These are phyloP conservation scores for Fopius arisanus DNA, from an alignment of 1,140 invertebrate species.

Conservation along the genomic window DNA sequence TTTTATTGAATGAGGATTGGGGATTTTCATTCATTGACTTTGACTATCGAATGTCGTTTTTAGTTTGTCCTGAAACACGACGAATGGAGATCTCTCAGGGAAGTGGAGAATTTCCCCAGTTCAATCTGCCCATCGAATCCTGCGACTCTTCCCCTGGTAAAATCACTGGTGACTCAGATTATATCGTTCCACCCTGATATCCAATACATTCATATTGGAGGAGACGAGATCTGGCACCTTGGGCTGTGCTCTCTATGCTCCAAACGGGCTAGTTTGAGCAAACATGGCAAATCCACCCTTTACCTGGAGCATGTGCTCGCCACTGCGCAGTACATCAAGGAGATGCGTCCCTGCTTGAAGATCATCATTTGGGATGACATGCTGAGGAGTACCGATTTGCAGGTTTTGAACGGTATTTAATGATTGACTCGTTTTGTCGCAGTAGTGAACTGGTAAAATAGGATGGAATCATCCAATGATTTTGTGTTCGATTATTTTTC, in stretches of 20 bases:
- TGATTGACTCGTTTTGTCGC: slow-evolving; percentile 26
- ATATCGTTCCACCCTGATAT: slow-evolving; percentile 70
- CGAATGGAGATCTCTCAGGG: slow-evolving; percentile 79
- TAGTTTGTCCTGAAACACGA: slow-evolving; percentile 84
- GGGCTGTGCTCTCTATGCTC: slow-evolving; percentile 81
- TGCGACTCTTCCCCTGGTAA: slow-evolving; percentile 69
- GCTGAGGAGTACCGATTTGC: slow-evolving; percentile 77
- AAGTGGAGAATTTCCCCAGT: slow-evolving; percentile 79
- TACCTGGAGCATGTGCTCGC: slow-evolving; percentile 77
- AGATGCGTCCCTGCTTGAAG: slow-evolving; percentile 71
- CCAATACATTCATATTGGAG: slow-evolving; percentile 81
- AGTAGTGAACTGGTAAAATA: neutral
- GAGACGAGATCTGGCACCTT: slow-evolving; percentile 85
- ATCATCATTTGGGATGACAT: slow-evolving; percentile 97
- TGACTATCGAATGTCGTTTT: no score
- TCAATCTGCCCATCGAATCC: slow-evolving; percentile 81
- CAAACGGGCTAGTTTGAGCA: slow-evolving; percentile 64
- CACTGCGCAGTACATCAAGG: slow-evolving; percentile 71
- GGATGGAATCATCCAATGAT: no score
- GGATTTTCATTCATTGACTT: no score
- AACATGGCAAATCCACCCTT: slow-evolving; percentile 66
- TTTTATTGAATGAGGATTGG: no score
- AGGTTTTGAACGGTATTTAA: slow-evolving; percentile 67
- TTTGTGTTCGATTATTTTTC: slow-evolving; percentile 38
- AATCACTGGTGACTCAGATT: slow-evolving; percentile 69